Percentiles rank a stretch among this genome's conserved stretches.
These are phyloP conservation scores for Trematocara nigrifrons DNA, from an alignment of 2,113 vertebrate genomes.

Conservation along the genomic window DNA sequence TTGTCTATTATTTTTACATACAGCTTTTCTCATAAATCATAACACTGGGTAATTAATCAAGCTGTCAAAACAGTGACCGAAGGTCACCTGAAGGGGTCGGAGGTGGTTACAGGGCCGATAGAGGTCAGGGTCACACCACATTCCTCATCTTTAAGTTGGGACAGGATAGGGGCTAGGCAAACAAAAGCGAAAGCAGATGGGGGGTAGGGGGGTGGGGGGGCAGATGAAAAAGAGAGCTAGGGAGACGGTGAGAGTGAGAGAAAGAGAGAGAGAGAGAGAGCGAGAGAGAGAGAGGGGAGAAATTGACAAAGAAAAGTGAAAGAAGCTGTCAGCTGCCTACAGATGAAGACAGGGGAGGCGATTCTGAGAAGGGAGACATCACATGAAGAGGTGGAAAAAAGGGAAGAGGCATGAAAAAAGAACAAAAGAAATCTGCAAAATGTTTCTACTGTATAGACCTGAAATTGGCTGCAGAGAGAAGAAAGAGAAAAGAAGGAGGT, in stretches of 20 bases:
- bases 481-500: conserved; percentile 41
- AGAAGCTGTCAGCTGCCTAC: conserved; percentile 95
- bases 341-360: conserved; percentile 82
- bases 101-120: conserved; percentile 93
- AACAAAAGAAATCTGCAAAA: conserved; percentile 71
- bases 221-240: conserved; percentile 70
- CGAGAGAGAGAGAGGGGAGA: conserved; percentile 64
- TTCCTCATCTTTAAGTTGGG: conserved; percentile 99
- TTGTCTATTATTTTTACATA: conserved; percentile 99
- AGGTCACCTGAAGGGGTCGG: conserved; percentile 92
- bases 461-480: conserved; percentile 65
- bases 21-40: conserved; percentile 99
- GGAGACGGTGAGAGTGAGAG: conserved; percentile 71
- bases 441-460: conserved; percentile 70
- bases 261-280: conserved; percentile 12
- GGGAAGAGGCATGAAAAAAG: conserved; percentile 46
- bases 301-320: conserved; percentile 92
- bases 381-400: conserved; percentile 31
- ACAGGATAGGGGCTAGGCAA: conserved; percentile 94
- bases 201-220: conserved; percentile 70
- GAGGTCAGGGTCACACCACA: conserved; percentile 99
- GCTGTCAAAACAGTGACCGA: conserved; percentile 96
- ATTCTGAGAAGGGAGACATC: conserved; percentile 60
- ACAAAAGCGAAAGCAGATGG: conserved; percentile 99
- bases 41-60: conserved; percentile 99